Conservation (phyloP, 2,113 vertebrate genomes). For the Melierax canorus region DNA sequence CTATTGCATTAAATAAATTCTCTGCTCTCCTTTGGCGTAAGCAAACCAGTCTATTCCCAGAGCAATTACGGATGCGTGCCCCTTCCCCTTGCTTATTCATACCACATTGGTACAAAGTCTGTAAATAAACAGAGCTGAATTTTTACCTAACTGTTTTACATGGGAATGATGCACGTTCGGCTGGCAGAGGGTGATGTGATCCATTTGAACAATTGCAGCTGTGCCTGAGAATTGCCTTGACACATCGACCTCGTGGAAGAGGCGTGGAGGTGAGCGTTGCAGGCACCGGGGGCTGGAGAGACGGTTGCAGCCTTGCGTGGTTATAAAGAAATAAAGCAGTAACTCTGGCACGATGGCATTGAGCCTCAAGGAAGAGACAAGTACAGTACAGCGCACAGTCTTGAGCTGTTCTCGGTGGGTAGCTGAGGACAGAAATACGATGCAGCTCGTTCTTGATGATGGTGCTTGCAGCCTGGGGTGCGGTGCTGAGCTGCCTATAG, state of each 20-base stretch:
- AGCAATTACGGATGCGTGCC: neutral
- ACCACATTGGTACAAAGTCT: slow-evolving; percentile 14
- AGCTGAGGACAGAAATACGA: neutral
- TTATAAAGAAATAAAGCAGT: neutral
- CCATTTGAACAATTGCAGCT: neutral
- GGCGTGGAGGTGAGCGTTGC: neutral
- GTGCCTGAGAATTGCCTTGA: neutral
- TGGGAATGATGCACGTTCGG: neutral
- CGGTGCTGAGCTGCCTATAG: neutral
- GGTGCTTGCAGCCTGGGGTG: neutral
- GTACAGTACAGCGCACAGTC: rapidly evolving
- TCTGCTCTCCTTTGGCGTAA: slow-evolving; percentile 15
- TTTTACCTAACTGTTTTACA: neutral
- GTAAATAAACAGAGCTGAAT: slow-evolving; percentile 11
- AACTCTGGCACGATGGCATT: rapidly evolving
- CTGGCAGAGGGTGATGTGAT: neutral
- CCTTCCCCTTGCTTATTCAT: slow-evolving; percentile 45
- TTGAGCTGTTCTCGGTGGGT: neutral
- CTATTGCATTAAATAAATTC: slow-evolving; percentile 57
- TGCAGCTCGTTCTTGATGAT: rapidly evolving
- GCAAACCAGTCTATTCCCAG: slow-evolving; percentile 36
- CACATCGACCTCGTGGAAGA: rapidly evolving
- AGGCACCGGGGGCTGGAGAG: neutral
- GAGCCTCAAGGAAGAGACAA: neutral
- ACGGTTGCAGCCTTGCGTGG: neutral